A percentile compares a stretch with the other conserved stretches of the same genome.
Conservation (phyloP, 2,888 invertebrate genomes). For the Hipparchia sbordonii region DNA sequence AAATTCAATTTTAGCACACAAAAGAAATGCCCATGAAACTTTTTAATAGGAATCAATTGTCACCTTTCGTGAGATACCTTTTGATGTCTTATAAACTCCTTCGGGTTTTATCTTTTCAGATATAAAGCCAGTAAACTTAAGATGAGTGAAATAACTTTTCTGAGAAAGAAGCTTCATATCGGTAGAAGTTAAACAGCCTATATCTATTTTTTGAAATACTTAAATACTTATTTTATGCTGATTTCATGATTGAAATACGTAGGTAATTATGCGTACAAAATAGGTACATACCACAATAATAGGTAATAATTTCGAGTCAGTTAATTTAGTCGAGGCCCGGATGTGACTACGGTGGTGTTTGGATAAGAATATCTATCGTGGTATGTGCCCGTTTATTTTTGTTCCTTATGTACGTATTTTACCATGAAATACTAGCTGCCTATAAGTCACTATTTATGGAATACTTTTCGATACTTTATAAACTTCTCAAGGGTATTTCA, state of each 20-base stretch:
- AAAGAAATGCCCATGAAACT: background rate
- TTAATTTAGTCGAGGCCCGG: too few relatives aligned
- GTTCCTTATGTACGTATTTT: too few relatives aligned
- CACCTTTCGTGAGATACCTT: constrained; percentile 20
- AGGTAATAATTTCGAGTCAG: too few relatives aligned
- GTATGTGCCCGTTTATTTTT: background rate
- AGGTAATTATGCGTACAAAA: too few relatives aligned
- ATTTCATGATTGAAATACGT: too few relatives aligned
- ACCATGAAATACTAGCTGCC: background rate
- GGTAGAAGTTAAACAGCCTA: background rate
- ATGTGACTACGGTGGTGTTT: too few relatives aligned
- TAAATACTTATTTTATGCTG: background rate
- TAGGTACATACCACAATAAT: too few relatives aligned
- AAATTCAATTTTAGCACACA: too few relatives aligned
- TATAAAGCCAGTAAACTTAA: constrained; percentile 47
- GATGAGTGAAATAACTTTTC: constrained; percentile 47
- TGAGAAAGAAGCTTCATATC: constrained; percentile 33
- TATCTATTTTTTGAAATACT: too few relatives aligned
- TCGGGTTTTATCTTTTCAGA: constrained; percentile 41
- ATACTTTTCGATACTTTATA: constrained; percentile 23
- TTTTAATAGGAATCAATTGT: constrained; percentile 24
- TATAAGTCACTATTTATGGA: constrained; percentile 14
- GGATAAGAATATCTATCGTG: too few relatives aligned
- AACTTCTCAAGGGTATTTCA: constrained; percentile 39
- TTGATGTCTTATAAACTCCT: constrained; percentile 26